phyloP scores from a whole-genome alignment of 2,888 invertebrate species.

The Rosalia funebris region DNA sequence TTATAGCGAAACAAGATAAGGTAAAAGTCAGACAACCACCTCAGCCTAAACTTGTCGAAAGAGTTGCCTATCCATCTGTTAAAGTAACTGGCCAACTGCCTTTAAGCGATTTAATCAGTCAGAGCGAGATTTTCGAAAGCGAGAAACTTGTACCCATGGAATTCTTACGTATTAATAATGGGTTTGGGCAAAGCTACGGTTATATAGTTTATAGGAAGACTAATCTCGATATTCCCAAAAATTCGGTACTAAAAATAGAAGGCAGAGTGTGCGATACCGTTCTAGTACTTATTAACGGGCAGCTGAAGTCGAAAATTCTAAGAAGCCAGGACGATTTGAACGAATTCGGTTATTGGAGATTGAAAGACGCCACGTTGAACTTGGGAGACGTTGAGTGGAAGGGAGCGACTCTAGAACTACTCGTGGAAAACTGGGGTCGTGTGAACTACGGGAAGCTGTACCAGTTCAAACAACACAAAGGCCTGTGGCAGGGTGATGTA shows the following conservation, averaged over 20 bases:
- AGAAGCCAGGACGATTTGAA: slow-evolving; percentile 52
- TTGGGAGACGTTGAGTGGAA: slow-evolving; percentile 47
- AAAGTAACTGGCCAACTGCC: slow-evolving; percentile 45
- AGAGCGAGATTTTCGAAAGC: slow-evolving; percentile 30
- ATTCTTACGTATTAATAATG: slow-evolving; percentile 57
- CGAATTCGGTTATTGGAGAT: slow-evolving; percentile 64
- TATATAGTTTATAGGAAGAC: slow-evolving; percentile 67
- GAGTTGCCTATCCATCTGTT: slow-evolving; percentile 56
- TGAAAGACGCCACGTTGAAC: slow-evolving; percentile 53
- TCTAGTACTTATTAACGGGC: slow-evolving; percentile 64
- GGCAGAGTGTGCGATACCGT: slow-evolving; percentile 66
- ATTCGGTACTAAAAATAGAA: slow-evolving; percentile 55
- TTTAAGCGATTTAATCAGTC: slow-evolving; percentile 40
- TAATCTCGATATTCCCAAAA: slow-evolving; percentile 49
- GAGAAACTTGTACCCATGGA: slow-evolving; percentile 55
- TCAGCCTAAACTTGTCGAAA: slow-evolving; percentile 53
- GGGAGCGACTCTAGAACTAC: slow-evolving; percentile 59
- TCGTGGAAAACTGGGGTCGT: slow-evolving; percentile 84
- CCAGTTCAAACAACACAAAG: slow-evolving; percentile 63
- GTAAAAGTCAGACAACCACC: slow-evolving; percentile 56
- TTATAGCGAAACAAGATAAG: slow-evolving; percentile 58
- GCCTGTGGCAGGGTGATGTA: slow-evolving; percentile 64
- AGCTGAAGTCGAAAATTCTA: slow-evolving; percentile 56
- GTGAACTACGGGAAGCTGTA: slow-evolving; percentile 67
- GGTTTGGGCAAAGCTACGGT: slow-evolving; percentile 69